Base-by-base conservation (phyloP, 2,888 invertebrate species). In the Cremastinae sp. region DNA sequence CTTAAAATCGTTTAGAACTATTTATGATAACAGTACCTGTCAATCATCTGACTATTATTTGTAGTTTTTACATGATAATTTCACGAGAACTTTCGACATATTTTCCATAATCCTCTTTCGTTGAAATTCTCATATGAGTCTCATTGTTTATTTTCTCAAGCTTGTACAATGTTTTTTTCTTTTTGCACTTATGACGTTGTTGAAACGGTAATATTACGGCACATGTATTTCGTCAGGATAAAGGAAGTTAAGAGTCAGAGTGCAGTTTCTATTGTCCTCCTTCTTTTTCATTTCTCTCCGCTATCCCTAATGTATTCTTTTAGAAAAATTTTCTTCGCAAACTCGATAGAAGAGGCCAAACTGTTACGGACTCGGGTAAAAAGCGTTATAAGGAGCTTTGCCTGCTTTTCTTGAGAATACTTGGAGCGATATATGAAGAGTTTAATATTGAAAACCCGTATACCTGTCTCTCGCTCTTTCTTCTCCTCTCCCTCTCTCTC, bases 271-370 rank as follows among this genome's bases (percentile, higher is more conserved):
- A 16, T 53, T 51, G 51, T 56, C 20, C 59, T 20, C 14, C 12
- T 37, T 35, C 53, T 43, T 9, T 72, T 39, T 39, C 61, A 68
- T 75, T 71, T 18, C 72, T 64, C 37, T 58, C 53, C 22, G 45
- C 14, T 35, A 22, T 53, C 37, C 49, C 65, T 76, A 65, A 76
- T 65, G 73, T 73, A 76, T 76, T 76, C 76, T 70, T 76, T 73
- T 73, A 65, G 73, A 55, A 72, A 69, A 73, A 53, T 55, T 59
- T 65, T 65, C 28, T 47, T 22, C 64, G 59, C 59, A 70, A 70
- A 55, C 69, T 55, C 74, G 65, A 73, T 77, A 49, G 69, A 47
- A 51, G 53, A 58, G 62, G 53, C 41, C 9, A 72, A 66, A 56
- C 56, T 56, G 66, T 56, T 14, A 45, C 16, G 47, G 8, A 51